A percentile compares a stretch with the other conserved stretches of the same genome.
phyloP scores from a whole-genome alignment of 2,797 vertebrate species.

The Smutsia temminckii region DNA sequence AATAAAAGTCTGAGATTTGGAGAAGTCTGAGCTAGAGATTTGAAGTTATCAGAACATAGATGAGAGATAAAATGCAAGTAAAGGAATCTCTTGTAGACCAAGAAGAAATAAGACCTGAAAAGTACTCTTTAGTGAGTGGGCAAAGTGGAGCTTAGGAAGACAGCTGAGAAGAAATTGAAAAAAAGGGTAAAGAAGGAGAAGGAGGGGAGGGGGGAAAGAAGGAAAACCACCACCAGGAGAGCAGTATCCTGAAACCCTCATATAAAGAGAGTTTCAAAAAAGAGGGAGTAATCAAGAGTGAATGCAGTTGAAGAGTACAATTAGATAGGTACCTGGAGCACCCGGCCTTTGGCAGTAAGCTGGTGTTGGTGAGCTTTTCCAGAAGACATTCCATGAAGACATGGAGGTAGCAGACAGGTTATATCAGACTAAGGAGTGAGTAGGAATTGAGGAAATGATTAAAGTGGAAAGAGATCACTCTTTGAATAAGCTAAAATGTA shows the following conservation, averaged over 20 bases:
- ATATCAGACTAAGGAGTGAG: neutral
- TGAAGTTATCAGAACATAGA: neutral
- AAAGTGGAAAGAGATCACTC: neutral
- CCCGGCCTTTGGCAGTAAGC: neutral
- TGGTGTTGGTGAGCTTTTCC: neutral
- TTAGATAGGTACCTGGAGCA: neutral
- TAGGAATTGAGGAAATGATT: neutral
- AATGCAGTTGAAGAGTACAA: neutral
- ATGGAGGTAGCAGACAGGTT: neutral
- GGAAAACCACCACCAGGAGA: neutral
- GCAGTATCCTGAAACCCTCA: neutral
- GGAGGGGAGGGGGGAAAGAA: neutral
- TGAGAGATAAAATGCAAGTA: neutral
- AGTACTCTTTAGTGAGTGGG: neutral
- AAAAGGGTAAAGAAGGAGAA: neutral
- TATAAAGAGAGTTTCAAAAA: neutral
- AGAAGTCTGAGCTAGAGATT: neutral
- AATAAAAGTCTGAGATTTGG: neutral
- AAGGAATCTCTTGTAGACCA: neutral
- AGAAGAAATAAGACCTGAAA: neutral
- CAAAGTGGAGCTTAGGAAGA: neutral
- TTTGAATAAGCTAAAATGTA: neutral
- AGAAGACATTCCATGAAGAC: neutral
- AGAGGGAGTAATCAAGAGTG: neutral
- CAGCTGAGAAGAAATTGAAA: neutral